These are phyloP conservation scores for Lasioglossum pauxillum DNA, from an alignment of 2,888 invertebrate genomes.

Conservation along the genomic window DNA sequence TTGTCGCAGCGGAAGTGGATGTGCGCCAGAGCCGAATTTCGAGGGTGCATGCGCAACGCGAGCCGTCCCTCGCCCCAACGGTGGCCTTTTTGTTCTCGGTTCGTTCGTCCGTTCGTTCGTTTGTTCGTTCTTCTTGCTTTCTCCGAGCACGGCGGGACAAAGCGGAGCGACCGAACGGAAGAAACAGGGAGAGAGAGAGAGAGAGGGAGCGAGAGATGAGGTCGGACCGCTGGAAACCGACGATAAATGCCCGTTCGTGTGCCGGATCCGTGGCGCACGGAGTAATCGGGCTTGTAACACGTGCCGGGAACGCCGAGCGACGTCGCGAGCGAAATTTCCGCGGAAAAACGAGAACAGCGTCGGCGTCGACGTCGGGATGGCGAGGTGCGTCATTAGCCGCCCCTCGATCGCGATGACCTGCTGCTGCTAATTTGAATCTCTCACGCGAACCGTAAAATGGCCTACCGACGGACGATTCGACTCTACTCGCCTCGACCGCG, in stretches of 20 bases:
- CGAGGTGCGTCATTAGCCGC: conserved; percentile 25
- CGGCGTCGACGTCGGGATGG: background rate
- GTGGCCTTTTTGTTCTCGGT: conserved; percentile 29
- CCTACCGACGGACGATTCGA: conserved; percentile 15
- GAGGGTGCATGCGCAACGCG: conserved; percentile 66
- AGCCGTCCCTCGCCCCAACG: conserved; percentile 37
- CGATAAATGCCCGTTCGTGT: conserved; percentile 62
- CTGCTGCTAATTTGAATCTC: conserved; percentile 53
- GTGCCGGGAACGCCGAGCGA: conserved; percentile 48
- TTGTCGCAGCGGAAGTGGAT: conserved; percentile 68
- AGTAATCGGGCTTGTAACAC: conserved; percentile 59
- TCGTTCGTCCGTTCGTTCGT: conserved; percentile 35
- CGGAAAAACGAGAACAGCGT: background rate
- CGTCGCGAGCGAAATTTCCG: conserved; percentile 27
- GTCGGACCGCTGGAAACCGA: conserved; percentile 44
- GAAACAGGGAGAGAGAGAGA: background rate
- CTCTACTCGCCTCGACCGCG: background rate
- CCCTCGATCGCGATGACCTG: conserved; percentile 44
- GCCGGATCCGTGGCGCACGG: conserved; percentile 44
- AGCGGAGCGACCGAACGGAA: background rate
- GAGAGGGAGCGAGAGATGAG: background rate
- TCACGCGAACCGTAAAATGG: conserved; percentile 49
- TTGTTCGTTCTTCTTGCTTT: conserved; percentile 28
- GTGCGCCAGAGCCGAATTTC: conserved; percentile 62
- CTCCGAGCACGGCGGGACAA: conserved; percentile 5